Percentiles rank a stretch among this genome's conserved stretches.
Evolutionary conservation across 2,113 vertebrate genomes (phyloP).

Genomic region (Spea multiplicata): DNA sequence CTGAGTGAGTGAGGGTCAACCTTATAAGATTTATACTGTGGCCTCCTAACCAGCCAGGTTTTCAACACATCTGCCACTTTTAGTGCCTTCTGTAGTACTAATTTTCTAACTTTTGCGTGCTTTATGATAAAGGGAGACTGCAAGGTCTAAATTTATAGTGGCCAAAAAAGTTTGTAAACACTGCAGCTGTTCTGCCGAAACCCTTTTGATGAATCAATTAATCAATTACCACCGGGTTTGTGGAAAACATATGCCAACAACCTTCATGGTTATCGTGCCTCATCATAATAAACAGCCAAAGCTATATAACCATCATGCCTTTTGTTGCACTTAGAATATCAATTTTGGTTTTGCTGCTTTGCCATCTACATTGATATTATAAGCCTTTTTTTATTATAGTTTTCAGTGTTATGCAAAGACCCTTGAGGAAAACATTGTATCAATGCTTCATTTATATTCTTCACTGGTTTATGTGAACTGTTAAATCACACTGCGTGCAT

Average conservation of each 20-base stretch:
- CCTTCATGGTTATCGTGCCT: background rate
- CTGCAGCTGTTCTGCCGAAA: conserved; percentile 5
- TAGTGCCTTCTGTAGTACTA: conserved; percentile 34
- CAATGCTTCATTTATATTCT: too few species aligned
- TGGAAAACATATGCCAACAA: conserved; percentile 7
- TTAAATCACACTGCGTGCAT: too few species aligned
- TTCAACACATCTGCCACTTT: conserved; percentile 23
- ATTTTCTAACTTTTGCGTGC: background rate
- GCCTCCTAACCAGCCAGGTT: conserved; percentile 18
- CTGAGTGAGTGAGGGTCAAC: conserved; percentile 17
- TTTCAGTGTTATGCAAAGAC: too few species aligned
- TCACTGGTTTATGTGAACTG: too few species aligned
- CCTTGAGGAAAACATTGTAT: too few species aligned
- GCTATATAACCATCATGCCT: background rate
- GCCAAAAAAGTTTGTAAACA: conserved; percentile 8
- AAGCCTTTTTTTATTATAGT: too few species aligned
- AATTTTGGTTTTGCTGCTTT: too few species aligned
- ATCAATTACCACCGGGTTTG: background rate
- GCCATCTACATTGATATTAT: background rate
- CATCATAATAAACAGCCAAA: background rate
- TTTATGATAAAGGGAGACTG: conserved; percentile 8
- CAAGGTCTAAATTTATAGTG: conserved; percentile 9
- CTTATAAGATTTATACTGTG: conserved; percentile 18
- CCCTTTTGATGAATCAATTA: background rate
- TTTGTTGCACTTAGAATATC: background rate